Evolutionary conservation across 2,888 invertebrate species (phyloP), one percentile per base, ranked within the genome.

Genomic region (Eremobia ochroleuca): DNA sequence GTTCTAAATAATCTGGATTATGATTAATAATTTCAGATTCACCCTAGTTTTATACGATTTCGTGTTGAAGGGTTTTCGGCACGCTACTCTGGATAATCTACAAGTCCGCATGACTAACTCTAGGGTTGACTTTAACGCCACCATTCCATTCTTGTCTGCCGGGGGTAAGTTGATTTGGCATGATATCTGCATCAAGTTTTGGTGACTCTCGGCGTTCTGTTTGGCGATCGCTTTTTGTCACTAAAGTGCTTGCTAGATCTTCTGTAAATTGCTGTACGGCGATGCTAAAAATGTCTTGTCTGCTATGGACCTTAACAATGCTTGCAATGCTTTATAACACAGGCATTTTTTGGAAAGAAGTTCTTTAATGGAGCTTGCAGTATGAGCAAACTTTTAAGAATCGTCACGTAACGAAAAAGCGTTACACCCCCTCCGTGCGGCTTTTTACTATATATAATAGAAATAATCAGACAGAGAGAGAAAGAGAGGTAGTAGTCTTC

Each of bases 111-210:
- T 67, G 43, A 67, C 34, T 37, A 68, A 76, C 25, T 34, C 52
- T n/a, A 66, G 77, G 62, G 40, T 77, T 28, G 76, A 76, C 34
- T 62, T 77, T 67, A 77, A 61, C 62, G 76, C 52, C 55, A 77
- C 34, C 43, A 25, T 76, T 28, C 77, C 77, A 34, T 62, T 37
- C 52, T 49, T 77, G 13, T 68, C 77, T 62, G 25, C 61, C 49
- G 49, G 15, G 9, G 61, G 77, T 77, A 43, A 76, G 77, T 34
- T 31, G 15, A 25, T 49, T 65, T 11, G 2, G n/a, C 65, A 18
- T 65, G n/a, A 40, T 11, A 11, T 65, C 5, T n/a, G 65, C 65
- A 21, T 64, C n/a, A 37, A 4, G 9, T n/a, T 37, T 18, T 18
- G 9, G 37, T 15, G 28, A 58, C 18, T 28, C 15, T 58, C 28